These are phyloP conservation scores for Drosophila truncata DNA, from an alignment of 1,140 invertebrate species.

Conservation along the genomic window DNA sequence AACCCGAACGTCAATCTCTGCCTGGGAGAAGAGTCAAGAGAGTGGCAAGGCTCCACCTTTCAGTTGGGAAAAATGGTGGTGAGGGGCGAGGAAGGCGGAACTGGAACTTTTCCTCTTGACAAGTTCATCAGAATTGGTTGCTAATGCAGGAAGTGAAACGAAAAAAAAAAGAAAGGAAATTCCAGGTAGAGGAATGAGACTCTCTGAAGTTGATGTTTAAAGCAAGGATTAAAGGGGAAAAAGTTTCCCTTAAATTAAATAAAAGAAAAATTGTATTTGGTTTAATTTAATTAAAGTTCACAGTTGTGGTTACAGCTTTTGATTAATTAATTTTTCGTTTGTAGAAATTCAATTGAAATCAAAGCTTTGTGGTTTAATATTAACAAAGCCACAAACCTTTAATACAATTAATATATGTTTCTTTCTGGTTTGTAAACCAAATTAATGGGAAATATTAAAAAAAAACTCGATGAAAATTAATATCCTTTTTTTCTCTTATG, in stretches of 20 bases:
- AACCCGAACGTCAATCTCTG: conserved; percentile 17
- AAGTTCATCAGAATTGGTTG: conserved; percentile 43
- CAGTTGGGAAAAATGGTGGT: not conserved
- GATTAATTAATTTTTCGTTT: conserved; percentile 2
- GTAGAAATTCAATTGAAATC: not conserved
- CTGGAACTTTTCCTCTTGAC: conserved; percentile 29
- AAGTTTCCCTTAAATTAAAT: not conserved
- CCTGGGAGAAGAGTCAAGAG: conserved; percentile 3
- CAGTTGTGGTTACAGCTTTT: not conserved
- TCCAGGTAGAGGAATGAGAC: conserved; percentile 1
- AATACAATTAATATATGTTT: not conserved
- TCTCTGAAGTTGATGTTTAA: conserved; percentile 1
- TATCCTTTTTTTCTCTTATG: not conserved
- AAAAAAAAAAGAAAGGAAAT: conserved; percentile 12
- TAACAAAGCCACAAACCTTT: conserved; percentile 1
- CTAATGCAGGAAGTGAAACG: conserved; percentile 37
- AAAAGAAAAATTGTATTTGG: not conserved
- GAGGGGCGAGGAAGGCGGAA: conserved; percentile 12
- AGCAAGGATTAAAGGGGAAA: not conserved
- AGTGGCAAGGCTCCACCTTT: conserved; percentile 10
- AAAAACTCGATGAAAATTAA: not conserved
- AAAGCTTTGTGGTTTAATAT: not conserved
- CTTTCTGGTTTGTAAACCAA: not conserved
- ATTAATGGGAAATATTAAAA: not conserved
- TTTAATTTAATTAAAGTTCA: not conserved